Conservation (phyloP, 2,888 invertebrate species). For the Flabesymbios commensalis region DNA sequence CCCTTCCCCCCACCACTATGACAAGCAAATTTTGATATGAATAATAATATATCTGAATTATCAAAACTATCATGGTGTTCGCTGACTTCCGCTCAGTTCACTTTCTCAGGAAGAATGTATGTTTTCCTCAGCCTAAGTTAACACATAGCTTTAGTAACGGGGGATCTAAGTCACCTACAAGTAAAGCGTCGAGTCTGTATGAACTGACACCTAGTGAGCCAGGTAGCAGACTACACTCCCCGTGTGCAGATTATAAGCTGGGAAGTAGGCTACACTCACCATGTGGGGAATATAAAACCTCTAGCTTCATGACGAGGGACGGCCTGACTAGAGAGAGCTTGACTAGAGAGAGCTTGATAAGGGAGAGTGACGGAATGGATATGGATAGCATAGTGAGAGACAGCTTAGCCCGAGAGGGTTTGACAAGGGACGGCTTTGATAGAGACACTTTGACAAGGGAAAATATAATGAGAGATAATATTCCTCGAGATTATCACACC, state of each 20-base stretch:
- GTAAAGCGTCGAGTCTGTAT: background rate
- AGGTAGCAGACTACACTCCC: background rate
- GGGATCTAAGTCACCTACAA: background rate
- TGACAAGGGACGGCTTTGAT: background rate
- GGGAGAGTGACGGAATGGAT: too few species aligned
- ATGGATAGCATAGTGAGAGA: too few species aligned
- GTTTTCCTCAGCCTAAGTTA: background rate
- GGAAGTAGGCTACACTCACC: background rate
- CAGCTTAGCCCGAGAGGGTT: too few species aligned
- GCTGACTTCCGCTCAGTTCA: conserved; percentile 32
- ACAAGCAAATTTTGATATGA: too few species aligned
- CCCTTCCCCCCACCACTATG: too few species aligned
- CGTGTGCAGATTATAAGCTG: background rate
- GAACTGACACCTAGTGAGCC: too few species aligned
- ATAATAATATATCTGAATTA: too few species aligned
- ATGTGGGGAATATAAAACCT: too few species aligned
- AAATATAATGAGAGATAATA: background rate
- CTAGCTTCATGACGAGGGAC: background rate
- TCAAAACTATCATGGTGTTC: conserved; percentile 30
- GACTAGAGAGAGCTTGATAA: too few species aligned
- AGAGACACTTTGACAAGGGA: background rate
- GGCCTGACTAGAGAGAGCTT: background rate
- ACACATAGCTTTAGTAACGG: background rate
- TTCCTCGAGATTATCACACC: background rate
- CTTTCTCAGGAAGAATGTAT: conserved; percentile 15